These are phyloP conservation scores for Myodes glareolus DNA, from an alignment of 2,113 vertebrate species.

Conservation along the genomic window DNA sequence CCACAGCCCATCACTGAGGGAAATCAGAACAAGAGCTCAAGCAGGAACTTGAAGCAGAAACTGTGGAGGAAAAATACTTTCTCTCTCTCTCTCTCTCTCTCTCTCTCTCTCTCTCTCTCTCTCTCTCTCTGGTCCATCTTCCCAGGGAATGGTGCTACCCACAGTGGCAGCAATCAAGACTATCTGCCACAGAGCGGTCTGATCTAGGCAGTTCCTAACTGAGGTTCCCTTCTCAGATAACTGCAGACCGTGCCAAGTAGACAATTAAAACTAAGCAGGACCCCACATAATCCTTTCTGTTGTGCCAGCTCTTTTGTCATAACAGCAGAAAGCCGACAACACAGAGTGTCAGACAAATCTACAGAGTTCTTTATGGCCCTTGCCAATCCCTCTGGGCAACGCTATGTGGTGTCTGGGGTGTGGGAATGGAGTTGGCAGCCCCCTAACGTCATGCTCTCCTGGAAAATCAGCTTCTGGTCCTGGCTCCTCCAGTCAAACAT, in stretches of 20 bases:
- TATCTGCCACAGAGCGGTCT: not conserved
- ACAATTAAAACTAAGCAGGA: not conserved
- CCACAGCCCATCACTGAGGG: not conserved
- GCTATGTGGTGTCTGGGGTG: not conserved
- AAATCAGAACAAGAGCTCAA: not conserved
- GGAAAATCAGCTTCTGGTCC: not conserved
- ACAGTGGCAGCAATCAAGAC: not conserved
- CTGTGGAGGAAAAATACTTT: not conserved
- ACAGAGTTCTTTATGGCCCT: not conserved
- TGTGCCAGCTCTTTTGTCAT: not conserved
- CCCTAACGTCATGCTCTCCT: accelerated
- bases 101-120: too few species aligned
- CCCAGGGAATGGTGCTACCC: not conserved
- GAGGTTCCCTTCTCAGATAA: not conserved
- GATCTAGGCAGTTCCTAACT: not conserved
- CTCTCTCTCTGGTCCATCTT: not conserved
- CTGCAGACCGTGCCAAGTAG: too few species aligned
- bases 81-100: not conserved
- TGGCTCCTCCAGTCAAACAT: accelerated
- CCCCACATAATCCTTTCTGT: not conserved
- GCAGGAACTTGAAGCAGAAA: not conserved
- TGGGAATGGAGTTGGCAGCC: too few species aligned
- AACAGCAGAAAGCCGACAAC: not conserved
- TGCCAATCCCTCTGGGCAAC: accelerated
- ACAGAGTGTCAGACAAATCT: not conserved